phyloP scores from a whole-genome alignment of 2,113 vertebrate species.

The Leiothrix lutea region DNA sequence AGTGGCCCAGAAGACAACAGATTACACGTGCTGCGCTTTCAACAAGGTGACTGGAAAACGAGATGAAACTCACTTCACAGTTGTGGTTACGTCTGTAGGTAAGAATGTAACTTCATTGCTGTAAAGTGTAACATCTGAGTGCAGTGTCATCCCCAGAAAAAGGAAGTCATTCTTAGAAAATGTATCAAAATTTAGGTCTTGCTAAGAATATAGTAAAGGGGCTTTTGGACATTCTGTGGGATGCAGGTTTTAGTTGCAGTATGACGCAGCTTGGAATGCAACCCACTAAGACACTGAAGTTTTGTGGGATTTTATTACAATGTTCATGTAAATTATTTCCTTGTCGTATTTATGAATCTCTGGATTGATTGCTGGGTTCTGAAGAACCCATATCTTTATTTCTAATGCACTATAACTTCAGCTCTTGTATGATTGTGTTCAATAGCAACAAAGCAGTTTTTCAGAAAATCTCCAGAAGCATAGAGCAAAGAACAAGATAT shows the following conservation, averaged over 20 bases:
- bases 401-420: not conserved
- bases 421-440: not conserved
- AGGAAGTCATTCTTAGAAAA: not conserved
- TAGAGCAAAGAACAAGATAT: not conserved
- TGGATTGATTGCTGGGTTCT: not conserved
- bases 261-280: not conserved
- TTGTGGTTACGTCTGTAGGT: constrained; percentile 85
- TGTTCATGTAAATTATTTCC: not conserved
- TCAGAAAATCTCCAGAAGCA: not conserved
- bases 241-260: not conserved
- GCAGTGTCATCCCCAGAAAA: not conserved
- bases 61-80: constrained; percentile 87
- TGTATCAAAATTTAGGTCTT: not conserved
- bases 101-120: constrained; percentile 26
- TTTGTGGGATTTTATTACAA: not conserved
- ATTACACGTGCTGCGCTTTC: constrained; percentile 89
- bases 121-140: not conserved
- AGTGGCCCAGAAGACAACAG: constrained; percentile 77
- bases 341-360: not conserved
- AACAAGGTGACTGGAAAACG: constrained; percentile 89
- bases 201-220: not conserved
- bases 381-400: not conserved
- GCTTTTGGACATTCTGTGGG: not conserved
- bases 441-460: not conserved
- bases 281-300: not conserved